These are phyloP conservation scores for Phylloscopus trochilus DNA, from an alignment of 2,113 vertebrate genomes.

Conservation along the genomic window DNA sequence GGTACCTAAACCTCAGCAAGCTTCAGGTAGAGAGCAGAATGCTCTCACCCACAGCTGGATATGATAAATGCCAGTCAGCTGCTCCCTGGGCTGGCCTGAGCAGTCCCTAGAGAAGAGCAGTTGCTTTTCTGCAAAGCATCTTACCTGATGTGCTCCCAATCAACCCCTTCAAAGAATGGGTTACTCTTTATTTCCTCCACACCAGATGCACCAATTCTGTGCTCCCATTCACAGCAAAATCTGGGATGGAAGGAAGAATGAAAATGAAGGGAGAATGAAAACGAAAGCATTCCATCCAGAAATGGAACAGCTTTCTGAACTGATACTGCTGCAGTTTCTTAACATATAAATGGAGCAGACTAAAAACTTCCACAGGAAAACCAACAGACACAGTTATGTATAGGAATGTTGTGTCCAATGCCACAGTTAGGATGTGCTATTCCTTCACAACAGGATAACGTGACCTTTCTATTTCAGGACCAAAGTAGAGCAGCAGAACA, in stretches of 20 bases:
- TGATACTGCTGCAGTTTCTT: neutral
- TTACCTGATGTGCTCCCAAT: slow-evolving; percentile 99
- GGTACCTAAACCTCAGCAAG: neutral
- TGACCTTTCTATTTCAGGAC: neutral
- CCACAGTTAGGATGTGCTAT: neutral
- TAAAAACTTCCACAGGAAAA: neutral
- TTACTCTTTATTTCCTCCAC: slow-evolving; percentile 97
- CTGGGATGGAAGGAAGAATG: slow-evolving; percentile 76
- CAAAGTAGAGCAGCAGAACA: neutral
- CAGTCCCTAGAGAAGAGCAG: neutral
- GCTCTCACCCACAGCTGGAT: neutral
- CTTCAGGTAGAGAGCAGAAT: neutral
- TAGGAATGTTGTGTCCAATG: neutral
- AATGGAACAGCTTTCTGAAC: slow-evolving; percentile 29
- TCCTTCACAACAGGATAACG: neutral
- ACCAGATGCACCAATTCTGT: slow-evolving; percentile 87
- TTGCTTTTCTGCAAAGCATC: neutral
- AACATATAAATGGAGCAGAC: neutral
- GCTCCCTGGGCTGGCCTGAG: neutral
- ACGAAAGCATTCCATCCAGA: slow-evolving; percentile 2
- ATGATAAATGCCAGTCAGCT: neutral
- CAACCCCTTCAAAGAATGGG: slow-evolving; percentile 96
- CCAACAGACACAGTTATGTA: neutral
- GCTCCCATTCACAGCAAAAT: slow-evolving; percentile 98
- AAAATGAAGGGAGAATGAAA: slow-evolving; percentile 55